phyloP scores from a whole-genome alignment of 2,113 vertebrate genomes.

The Pristiophorus japonicus region DNA sequence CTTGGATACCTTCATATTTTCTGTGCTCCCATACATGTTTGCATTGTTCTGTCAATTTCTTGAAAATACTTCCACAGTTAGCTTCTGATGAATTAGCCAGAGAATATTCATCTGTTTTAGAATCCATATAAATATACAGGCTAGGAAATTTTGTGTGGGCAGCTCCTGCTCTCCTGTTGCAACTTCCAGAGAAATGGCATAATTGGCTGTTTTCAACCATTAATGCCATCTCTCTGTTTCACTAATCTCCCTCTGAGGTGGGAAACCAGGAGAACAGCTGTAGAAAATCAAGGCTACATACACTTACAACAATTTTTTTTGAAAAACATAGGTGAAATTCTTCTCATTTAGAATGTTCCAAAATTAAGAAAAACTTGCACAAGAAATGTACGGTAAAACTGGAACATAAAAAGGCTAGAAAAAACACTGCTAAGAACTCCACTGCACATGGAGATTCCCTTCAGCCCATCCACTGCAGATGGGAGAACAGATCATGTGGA shows the following conservation, averaged over 20 bases:
- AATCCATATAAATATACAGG: too few relatives aligned
- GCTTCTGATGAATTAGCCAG: too few relatives aligned
- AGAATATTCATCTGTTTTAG: too few relatives aligned
- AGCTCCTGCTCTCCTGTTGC: background rate
- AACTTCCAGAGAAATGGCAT: background rate
- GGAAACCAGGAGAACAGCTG: too few relatives aligned
- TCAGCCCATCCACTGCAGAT: background rate
- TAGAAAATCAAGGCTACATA: background rate
- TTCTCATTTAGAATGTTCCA: background rate
- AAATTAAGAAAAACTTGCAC: background rate
- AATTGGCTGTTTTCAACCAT: background rate
- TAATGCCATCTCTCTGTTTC: background rate
- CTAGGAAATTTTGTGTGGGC: background rate
- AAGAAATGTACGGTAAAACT: background rate
- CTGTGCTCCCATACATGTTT: too few relatives aligned
- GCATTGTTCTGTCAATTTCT: too few relatives aligned
- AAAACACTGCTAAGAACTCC: background rate
- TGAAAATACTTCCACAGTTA: too few relatives aligned
- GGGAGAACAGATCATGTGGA: background rate
- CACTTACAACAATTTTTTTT: background rate
- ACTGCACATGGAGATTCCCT: background rate
- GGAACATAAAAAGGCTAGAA: background rate
- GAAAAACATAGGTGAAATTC: background rate
- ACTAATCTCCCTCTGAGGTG: background rate
- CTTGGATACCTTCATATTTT: too few relatives aligned